A percentile compares a stretch with the other conserved stretches of the same genome.
phyloP scores from a whole-genome alignment of 2,113 vertebrate species.

The Coptodon bakossiorum region DNA sequence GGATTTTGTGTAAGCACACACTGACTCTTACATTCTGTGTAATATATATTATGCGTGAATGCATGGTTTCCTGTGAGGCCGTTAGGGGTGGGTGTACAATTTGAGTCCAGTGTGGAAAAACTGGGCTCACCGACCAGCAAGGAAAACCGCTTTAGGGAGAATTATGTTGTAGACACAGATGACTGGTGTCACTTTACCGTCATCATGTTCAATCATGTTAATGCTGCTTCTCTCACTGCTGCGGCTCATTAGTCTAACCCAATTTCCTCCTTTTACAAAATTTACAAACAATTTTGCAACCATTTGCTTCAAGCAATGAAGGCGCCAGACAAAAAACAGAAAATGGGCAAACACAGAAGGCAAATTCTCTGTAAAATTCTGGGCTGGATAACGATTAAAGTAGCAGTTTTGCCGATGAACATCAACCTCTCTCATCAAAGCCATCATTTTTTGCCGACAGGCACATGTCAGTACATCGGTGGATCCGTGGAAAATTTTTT shows the following conservation, averaged over 20 bases:
- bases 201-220: neutral
- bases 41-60: neutral
- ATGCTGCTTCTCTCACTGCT: neutral
- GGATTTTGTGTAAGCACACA: neutral
- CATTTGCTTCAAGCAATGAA: neutral
- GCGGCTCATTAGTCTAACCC: neutral
- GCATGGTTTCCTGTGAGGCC: neutral
- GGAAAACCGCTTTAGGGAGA: neutral
- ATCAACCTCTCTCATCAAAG: neutral
- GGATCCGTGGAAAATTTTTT: neutral
- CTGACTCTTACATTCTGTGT: neutral
- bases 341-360: neutral
- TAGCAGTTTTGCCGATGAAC: neutral
- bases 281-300: neutral
- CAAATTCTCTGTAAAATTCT: neutral
- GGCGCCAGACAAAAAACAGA: neutral
- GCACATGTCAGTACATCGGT: neutral
- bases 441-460: neutral
- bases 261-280: neutral
- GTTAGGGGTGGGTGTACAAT: neutral
- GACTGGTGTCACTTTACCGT: neutral
- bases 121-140: neutral
- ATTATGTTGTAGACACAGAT: neutral
- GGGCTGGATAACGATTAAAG: neutral
- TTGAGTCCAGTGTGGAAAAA: neutral